Evolutionary conservation across 23 tunicate species (phyloP), one percentile per base, ranked within the genome.

Genomic region (Diplosoma virens): DNA sequence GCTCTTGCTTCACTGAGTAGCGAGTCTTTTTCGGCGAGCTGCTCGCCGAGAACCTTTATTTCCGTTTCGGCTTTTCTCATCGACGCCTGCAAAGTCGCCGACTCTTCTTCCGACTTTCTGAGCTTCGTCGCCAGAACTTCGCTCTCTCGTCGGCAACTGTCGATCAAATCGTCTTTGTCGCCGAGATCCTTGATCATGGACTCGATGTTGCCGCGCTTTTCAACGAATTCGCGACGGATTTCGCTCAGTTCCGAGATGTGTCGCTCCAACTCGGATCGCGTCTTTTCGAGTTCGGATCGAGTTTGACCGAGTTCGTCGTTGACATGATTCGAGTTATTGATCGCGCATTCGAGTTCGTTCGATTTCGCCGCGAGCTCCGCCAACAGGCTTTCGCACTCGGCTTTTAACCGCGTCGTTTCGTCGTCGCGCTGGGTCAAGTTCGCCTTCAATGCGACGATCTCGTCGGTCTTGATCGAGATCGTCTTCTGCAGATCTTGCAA

Each of bases 241-340:
- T 37, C 65, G 31, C 63, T 45, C 23, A 80, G 77, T 35, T 80
- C 84, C 0, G 67, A 53, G 37, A 80, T 80, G 30, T 80, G 84
- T 27, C 34, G 31, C 28, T 80, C 84, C 5, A 80, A 47, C 36
- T 80, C 84, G 54, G 48, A 60, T 26, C 70, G 74, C 3, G 84
- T 80, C 24, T 36, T 53, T 14, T 80, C 59, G 2, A 80, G 77
- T 67, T 80, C 84, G 0, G 54, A 23, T 3, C 63, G 53, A 3
- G 60, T 72, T 72, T 50, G 78, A 1, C 2, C 3, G 23, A 72
- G 61, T 30, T 47, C 59, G 61, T 17, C 48, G 6, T 48, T 32
- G 26, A 67, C 24, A 3, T 17, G 5, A 17, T 26, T 27, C 1
- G 74, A 78, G 47, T 65, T 65, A 6, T 64, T 26, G 22, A 35